These are phyloP conservation scores for Babylonia areolata DNA, from an alignment of 1,140 invertebrate genomes.

Conservation along the genomic window DNA sequence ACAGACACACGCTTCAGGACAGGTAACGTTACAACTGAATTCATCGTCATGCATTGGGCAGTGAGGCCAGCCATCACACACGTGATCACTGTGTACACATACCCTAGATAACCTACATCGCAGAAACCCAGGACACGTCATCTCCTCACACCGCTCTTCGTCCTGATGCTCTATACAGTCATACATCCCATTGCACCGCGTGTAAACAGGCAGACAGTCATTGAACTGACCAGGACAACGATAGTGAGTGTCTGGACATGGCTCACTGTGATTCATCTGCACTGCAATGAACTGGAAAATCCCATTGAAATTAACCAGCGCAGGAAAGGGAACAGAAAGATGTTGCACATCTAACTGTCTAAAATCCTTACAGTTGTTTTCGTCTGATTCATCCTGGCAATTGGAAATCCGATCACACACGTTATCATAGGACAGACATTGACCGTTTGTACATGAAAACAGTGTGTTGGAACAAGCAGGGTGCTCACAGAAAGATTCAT, in stretches of 20 bases:
- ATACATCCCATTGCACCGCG: not conserved
- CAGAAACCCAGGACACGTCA: not conserved
- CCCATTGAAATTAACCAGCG: not conserved
- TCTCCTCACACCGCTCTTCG: not conserved
- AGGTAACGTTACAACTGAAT: not conserved
- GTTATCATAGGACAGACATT: not conserved
- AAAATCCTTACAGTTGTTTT: not conserved
- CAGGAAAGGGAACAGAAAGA: not conserved
- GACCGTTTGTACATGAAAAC: not conserved
- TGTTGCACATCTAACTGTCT: not conserved
- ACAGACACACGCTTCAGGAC: not conserved
- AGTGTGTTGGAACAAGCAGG: not conserved
- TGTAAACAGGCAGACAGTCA: constrained; percentile 8
- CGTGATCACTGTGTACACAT: not conserved
- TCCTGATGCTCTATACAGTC: not conserved
- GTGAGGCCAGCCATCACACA: not conserved
- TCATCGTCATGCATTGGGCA: not conserved
- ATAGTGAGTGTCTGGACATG: not conserved
- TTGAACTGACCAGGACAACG: not conserved
- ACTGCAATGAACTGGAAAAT: not conserved
- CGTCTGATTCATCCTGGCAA: not conserved
- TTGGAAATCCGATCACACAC: not conserved
- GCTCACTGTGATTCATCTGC: not conserved
- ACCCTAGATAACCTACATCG: not conserved
- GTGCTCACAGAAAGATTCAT: not conserved